Percentiles rank a stretch among this genome's conserved stretches.
Conservation (phyloP, 2,797 vertebrate species). For the Enteromius trimaculatus region DNA sequence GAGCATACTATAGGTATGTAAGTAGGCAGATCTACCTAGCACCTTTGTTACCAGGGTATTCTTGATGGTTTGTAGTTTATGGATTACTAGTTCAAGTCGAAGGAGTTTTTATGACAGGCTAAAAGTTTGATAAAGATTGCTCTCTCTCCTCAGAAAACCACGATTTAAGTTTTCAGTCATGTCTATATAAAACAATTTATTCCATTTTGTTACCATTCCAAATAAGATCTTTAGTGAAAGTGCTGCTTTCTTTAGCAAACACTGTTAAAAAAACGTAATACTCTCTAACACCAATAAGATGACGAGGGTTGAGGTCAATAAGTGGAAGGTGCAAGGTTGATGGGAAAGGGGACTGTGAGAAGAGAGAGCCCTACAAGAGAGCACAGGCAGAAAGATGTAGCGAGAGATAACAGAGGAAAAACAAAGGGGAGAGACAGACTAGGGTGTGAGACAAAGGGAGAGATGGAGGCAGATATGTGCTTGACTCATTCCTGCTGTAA, state of each 20-base stretch:
- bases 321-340: background rate
- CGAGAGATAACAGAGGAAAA: constrained; percentile 20
- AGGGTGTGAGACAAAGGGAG: constrained; percentile 9
- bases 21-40: background rate
- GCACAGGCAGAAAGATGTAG: constrained; percentile 22
- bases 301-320: background rate
- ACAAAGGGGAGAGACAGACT: constrained; percentile 31
- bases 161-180: background rate
- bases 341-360: background rate
- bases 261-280: background rate
- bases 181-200: too few species aligned
- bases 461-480: constrained; percentile 34
- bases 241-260: background rate
- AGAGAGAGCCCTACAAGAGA: constrained; percentile 13
- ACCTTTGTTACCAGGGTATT: background rate
- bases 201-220: too few species aligned
- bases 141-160: background rate
- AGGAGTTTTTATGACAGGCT: background rate
- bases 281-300: background rate
- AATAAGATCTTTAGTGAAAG: background rate
- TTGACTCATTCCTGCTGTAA: constrained; percentile 33
- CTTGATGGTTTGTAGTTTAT: background rate
- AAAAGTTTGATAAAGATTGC: background rate
- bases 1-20: background rate
- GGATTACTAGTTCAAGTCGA: background rate